These are phyloP conservation scores for Apogon hyalosoma DNA, from an alignment of 2,797 vertebrate genomes.

Conservation along the genomic window DNA sequence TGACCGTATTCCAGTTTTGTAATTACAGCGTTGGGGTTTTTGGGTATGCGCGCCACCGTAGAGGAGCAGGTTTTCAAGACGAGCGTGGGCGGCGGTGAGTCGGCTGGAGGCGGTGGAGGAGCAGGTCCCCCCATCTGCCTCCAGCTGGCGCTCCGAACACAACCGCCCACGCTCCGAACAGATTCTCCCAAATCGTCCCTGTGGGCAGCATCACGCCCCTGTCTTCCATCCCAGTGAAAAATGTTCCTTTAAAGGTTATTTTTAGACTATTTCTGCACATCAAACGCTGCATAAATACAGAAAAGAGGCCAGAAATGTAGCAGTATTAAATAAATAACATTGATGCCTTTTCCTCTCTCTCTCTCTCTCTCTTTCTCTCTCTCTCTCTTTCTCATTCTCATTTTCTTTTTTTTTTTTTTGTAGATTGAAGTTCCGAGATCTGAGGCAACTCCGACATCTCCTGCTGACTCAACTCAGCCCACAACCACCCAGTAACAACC, in stretches of 20 bases:
- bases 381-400: too few species aligned
- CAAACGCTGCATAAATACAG: background rate
- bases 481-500: slow-evolving; percentile 43
- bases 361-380: background rate
- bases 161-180: slow-evolving; percentile 52
- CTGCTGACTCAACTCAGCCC: slow-evolving; percentile 23
- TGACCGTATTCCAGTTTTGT: too few species aligned
- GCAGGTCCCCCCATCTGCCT: slow-evolving; percentile 60
- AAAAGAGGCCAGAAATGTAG: background rate
- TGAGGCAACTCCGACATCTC: slow-evolving; percentile 29
- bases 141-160: slow-evolving; percentile 68
- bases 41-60: background rate
- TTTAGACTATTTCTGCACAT: background rate
- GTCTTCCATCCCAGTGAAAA: background rate
- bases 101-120: slow-evolving; percentile 56
- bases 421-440: slow-evolving; percentile 68
- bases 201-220: slow-evolving; percentile 20
- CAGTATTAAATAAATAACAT: background rate
- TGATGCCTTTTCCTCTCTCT: background rate
- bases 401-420: background rate
- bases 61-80: slow-evolving; percentile 10
- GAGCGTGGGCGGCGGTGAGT: slow-evolving; percentile 52
- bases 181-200: slow-evolving; percentile 12
- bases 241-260: background rate
- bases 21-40: background rate